A percentile compares a stretch with the other conserved stretches of the same genome.
These are phyloP conservation scores for Porphyrio hochstetteri DNA, from an alignment of 2,113 vertebrate species.

Conservation along the genomic window DNA sequence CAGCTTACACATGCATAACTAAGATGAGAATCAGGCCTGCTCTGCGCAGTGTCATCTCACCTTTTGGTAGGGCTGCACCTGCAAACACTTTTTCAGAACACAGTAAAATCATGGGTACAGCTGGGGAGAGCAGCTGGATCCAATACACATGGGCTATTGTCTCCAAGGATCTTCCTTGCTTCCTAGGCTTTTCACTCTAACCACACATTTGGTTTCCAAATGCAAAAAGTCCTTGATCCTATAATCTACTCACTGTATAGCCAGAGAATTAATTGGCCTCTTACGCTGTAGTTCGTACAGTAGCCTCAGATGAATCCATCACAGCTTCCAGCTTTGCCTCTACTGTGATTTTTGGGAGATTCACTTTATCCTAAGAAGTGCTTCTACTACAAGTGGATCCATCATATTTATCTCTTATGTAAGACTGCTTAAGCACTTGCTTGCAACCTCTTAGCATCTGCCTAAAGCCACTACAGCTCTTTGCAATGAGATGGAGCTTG, in stretches of 20 bases:
- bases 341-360: background rate
- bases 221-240: background rate
- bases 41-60: background rate
- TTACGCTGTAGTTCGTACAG: background rate
- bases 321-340: background rate
- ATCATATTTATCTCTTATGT: constrained; percentile 10
- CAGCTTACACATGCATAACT: background rate
- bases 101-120: background rate
- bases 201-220: background rate
- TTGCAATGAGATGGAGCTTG: constrained; percentile 28
- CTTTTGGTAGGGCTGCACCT: background rate
- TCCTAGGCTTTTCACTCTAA: background rate
- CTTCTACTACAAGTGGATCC: background rate
- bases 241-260: background rate
- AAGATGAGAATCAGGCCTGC: background rate
- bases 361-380: constrained; percentile 5
- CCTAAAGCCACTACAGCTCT: constrained; percentile 27
- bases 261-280: background rate
- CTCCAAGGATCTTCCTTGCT: background rate
- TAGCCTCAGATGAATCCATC: background rate
- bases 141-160: background rate
- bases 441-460: constrained; percentile 36
- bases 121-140: background rate
- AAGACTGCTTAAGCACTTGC: constrained; percentile 35
- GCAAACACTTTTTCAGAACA: background rate